Conservation (phyloP, 2,797 vertebrate species). For the Cuniculus paca region DNA sequence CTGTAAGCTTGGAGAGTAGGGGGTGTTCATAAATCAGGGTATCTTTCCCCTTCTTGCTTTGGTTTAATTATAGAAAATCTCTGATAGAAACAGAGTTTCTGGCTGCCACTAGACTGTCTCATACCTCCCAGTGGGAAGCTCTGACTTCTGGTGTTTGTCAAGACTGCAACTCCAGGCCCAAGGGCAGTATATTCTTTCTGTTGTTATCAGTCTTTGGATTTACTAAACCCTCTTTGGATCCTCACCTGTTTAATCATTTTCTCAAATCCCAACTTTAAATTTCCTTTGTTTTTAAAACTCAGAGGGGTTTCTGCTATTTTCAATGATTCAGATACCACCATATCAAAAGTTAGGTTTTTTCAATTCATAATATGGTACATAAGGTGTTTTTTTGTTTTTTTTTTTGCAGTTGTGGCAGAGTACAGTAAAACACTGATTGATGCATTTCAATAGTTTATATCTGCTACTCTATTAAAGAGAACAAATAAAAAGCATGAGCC, state of each 20-base stretch:
- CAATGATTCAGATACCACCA: neutral
- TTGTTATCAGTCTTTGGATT: neutral
- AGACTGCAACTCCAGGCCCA: neutral
- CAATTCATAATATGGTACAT: neutral
- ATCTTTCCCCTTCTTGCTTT: neutral
- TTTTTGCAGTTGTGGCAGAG: neutral
- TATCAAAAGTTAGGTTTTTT: neutral
- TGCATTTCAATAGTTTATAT: neutral
- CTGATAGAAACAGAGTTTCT: neutral
- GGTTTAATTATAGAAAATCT: neutral
- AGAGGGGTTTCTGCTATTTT: neutral
- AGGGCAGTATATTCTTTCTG: neutral
- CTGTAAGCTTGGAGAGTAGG: neutral
- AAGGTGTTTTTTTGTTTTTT: neutral
- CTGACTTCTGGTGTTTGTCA: neutral
- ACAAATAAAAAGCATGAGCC: neutral
- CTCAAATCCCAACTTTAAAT: neutral
- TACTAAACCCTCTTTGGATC: neutral
- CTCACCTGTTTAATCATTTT: neutral
- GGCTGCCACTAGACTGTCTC: too few relatives aligned
- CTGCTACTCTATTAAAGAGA: neutral
- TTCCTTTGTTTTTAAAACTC: neutral
- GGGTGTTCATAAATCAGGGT: neutral
- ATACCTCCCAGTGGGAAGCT: neutral
- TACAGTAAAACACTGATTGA: neutral